Conservation (phyloP, 2,797 vertebrate species). For the Leuciscus waleckii region DNA sequence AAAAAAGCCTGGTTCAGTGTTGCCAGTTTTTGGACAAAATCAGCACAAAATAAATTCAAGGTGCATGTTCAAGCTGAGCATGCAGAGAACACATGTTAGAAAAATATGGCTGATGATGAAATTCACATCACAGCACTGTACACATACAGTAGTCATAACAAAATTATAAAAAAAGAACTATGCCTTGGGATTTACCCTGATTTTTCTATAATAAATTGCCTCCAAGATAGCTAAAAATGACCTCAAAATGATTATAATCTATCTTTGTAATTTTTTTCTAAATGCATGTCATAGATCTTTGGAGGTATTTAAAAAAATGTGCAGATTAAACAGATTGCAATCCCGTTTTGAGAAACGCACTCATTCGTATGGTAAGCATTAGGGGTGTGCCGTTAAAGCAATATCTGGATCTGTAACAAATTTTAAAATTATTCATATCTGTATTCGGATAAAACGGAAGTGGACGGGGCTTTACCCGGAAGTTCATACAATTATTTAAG, state of each 20-base stretch:
- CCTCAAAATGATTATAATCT: not conserved
- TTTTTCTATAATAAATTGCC: not conserved
- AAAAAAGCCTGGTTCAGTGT: too few relatives aligned
- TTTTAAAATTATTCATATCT: too few relatives aligned
- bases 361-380: not conserved
- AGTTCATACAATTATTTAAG: too few relatives aligned
- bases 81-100: not conserved
- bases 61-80: not conserved
- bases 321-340: not conserved
- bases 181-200: too few relatives aligned
- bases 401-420: too few relatives aligned
- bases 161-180: not conserved
- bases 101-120: not conserved
- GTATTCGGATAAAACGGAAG: too few relatives aligned
- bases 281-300: constrained; percentile 18
- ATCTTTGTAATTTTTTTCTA: not conserved
- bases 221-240: not conserved
- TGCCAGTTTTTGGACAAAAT: not conserved
- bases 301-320: not conserved
- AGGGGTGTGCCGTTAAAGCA: too few relatives aligned
- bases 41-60: not conserved
- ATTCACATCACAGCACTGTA: not conserved
- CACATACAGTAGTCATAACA: not conserved
- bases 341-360: not conserved
- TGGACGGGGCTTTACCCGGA: too few relatives aligned